These are phyloP conservation scores for Copsychus sechellarum DNA, from an alignment of 2,113 vertebrate genomes.

Conservation along the genomic window DNA sequence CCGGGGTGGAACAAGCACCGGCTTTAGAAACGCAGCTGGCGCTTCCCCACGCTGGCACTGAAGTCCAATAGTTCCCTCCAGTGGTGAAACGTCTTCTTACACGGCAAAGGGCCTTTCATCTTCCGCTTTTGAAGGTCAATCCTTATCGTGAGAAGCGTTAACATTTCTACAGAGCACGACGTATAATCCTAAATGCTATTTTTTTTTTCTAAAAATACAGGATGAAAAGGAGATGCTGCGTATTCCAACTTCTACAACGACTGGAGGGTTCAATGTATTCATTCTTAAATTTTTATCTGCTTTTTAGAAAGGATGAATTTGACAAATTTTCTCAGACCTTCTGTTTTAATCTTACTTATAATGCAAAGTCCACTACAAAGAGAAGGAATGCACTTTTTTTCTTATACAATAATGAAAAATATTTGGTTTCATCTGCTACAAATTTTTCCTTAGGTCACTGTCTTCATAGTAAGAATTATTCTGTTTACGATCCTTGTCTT, in stretches of 20 bases:
- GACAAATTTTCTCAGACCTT: background rate
- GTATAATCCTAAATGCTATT: background rate
- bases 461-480: background rate
- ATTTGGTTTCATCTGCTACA: background rate
- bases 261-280: background rate
- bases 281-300: background rate
- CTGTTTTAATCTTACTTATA: background rate
- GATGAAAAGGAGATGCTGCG: background rate
- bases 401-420: background rate
- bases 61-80: constrained; percentile 37
- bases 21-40: background rate
- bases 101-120: background rate
- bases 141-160: background rate
- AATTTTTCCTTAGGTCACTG: background rate
- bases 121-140: rapidly evolving
- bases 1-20: background rate
- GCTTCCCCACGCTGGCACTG: background rate
- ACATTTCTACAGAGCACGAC: background rate
- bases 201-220: background rate
- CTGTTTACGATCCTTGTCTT: background rate
- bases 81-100: background rate
- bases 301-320: background rate
- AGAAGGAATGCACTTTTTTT: background rate
- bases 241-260: background rate
- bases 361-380: background rate